These are phyloP conservation scores for Actinostola sp. DNA, from an alignment of 92 coral and sea anemone genomes.

Conservation along the genomic window DNA sequence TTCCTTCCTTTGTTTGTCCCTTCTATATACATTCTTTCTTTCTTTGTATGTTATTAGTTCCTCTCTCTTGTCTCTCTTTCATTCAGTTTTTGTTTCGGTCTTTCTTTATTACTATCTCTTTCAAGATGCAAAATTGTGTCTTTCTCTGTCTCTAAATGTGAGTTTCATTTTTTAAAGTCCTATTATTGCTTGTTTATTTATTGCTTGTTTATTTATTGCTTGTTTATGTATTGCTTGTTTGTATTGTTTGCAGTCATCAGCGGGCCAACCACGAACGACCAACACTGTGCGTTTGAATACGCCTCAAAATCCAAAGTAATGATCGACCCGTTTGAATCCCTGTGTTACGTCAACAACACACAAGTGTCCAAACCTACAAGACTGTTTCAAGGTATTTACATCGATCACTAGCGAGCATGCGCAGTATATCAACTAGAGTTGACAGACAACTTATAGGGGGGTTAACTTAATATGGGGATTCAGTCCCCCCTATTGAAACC, in stretches of 20 bases:
- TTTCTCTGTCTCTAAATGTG: too few relatives aligned
- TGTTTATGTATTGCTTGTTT: background rate
- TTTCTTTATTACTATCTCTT: too few relatives aligned
- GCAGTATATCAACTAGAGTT: too few relatives aligned
- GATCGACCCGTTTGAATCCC: slow-evolving; percentile 83
- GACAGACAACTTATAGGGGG: too few relatives aligned
- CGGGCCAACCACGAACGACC: slow-evolving; percentile 81
- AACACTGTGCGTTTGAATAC: slow-evolving; percentile 85
- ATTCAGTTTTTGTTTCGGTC: too few relatives aligned
- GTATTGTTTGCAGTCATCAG: slow-evolving; percentile 67
- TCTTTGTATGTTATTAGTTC: too few relatives aligned
- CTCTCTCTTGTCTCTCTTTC: too few relatives aligned
- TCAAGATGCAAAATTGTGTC: too few relatives aligned
- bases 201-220: background rate
- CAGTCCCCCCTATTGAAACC: too few relatives aligned
- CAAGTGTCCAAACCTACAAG: slow-evolving; percentile 77
- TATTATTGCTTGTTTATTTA: background rate
- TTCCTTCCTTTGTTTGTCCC: background rate
- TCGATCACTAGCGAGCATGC: background rate
- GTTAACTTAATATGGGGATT: too few relatives aligned
- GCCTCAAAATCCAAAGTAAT: slow-evolving; percentile 70
- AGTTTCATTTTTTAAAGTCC: too few relatives aligned
- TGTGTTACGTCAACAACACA: slow-evolving; percentile 88
- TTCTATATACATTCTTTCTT: too few relatives aligned
- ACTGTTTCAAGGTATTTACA: slow-evolving; percentile 82